A percentile compares a stretch with the other conserved stretches of the same genome.
These are phyloP conservation scores for Phodopus roborovskii DNA, from an alignment of 2,113 vertebrate species.

Conservation along the genomic window DNA sequence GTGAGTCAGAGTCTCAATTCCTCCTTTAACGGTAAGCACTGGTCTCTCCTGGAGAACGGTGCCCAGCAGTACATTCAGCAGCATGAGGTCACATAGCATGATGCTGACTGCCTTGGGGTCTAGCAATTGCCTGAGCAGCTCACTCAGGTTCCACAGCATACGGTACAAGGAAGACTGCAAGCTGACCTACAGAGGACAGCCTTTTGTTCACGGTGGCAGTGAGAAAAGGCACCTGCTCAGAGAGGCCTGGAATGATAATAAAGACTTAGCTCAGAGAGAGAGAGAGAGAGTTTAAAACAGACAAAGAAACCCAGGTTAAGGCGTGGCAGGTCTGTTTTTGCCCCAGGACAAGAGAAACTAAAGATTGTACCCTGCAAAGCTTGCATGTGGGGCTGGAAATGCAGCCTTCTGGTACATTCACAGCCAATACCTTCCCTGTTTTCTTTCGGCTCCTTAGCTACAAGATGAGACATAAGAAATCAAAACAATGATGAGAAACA, in stretches of 20 bases:
- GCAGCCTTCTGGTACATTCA: background rate
- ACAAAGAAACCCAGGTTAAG: background rate
- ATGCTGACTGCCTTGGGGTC: background rate
- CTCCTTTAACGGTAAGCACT: background rate
- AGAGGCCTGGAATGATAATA: background rate
- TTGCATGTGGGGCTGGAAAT: background rate
- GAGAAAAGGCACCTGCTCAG: background rate
- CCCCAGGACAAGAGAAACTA: background rate
- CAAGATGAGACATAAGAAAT: background rate
- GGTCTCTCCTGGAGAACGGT: background rate
- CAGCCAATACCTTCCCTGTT: background rate
- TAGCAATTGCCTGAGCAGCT: background rate
- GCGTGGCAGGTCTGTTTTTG: background rate
- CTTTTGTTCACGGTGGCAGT: background rate
- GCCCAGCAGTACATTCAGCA: background rate
- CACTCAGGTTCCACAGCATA: background rate
- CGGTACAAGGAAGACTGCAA: background rate
- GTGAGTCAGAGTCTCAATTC: conserved; percentile 15
- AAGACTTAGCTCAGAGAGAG: background rate
- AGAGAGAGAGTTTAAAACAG: too few relatives aligned
- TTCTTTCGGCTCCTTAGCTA: background rate
- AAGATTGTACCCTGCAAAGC: background rate
- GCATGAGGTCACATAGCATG: background rate
- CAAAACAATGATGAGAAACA: background rate
- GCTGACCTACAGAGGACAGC: background rate